Conservation (phyloP, 2,113 vertebrate genomes). For the Dipodomys spectabilis region DNA sequence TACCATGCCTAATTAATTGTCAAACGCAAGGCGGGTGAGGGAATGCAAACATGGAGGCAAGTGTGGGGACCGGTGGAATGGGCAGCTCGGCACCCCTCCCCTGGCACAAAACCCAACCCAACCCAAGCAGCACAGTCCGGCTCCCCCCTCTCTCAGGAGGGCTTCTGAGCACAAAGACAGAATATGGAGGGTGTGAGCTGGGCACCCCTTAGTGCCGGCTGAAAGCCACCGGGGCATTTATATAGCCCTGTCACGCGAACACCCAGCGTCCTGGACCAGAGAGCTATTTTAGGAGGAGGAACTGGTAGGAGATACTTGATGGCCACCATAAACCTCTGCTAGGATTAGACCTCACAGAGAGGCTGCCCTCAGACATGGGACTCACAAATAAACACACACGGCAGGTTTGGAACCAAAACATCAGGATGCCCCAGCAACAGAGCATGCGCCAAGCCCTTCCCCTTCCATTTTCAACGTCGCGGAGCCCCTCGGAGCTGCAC, state of each 20-base stretch:
- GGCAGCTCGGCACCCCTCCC: constrained; percentile 27
- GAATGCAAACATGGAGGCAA: constrained; percentile 64
- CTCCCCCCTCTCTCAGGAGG: not conserved
- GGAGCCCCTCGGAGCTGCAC: not conserved
- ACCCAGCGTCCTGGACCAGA: not conserved
- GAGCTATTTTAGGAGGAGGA: constrained; percentile 20
- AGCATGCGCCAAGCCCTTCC: fast-evolving
- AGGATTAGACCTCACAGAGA: not conserved
- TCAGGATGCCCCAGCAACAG: not conserved
- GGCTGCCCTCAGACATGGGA: not conserved
- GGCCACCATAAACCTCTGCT: not conserved
- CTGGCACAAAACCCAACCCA: constrained; percentile 18
- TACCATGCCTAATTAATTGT: constrained; percentile 80
- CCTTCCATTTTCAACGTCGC: not conserved
- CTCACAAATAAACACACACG: not conserved
- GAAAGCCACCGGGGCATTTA: not conserved
- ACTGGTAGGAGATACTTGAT: not conserved
- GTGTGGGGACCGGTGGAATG: not conserved
- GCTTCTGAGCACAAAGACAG: not conserved
- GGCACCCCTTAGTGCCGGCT: fast-evolving
- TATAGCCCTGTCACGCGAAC: not conserved
- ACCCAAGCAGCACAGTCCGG: not conserved
- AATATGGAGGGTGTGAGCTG: not conserved
- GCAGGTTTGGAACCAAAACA: not conserved
- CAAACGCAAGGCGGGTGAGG: constrained; percentile 65